These are phyloP conservation scores for Lepilemur septentrionalis DNA, from an alignment of 2,797 vertebrate species.

Conservation along the genomic window DNA sequence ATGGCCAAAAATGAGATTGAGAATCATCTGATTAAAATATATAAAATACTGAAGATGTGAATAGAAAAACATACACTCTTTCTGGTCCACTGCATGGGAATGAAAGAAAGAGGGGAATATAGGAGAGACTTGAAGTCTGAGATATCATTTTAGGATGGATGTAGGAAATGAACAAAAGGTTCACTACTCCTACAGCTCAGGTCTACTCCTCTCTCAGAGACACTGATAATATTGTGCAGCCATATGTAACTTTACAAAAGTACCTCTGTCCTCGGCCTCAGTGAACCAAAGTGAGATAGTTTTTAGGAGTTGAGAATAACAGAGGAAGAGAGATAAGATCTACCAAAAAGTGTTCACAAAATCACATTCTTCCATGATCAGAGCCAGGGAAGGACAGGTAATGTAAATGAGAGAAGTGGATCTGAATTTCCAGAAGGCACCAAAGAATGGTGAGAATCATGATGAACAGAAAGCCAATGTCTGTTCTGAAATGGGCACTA, in stretches of 20 bases:
- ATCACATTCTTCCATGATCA: background rate
- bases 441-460: background rate
- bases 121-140: background rate
- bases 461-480: background rate
- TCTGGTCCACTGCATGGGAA: background rate
- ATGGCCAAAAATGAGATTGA: background rate
- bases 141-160: background rate
- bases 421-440: background rate
- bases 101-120: background rate
- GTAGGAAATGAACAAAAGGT: background rate
- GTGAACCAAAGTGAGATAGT: background rate
- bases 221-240: background rate
- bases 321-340: background rate
- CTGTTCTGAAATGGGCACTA: fast-evolving
- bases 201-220: background rate
- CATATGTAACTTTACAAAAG: background rate
- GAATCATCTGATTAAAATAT: background rate
- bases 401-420: background rate
- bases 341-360: background rate
- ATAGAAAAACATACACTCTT: background rate
- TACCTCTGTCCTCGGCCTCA: background rate
- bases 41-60: background rate
- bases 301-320: background rate
- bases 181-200: background rate
- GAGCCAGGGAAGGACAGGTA: background rate